Conservation (phyloP, 2,113 vertebrate genomes). For the Thymallus thymallus region DNA sequence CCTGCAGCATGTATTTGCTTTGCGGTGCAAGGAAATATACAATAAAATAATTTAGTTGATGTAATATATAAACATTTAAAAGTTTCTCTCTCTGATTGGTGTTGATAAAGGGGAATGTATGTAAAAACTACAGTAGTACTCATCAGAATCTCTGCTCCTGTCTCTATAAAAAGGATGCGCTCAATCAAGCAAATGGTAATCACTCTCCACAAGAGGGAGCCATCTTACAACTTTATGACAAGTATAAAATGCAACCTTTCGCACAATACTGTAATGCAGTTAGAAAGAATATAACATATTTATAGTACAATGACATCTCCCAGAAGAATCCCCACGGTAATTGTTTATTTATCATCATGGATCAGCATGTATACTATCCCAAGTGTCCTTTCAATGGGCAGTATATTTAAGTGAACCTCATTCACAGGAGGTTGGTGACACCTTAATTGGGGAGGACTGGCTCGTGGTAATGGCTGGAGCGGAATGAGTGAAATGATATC, state of each 20-base stretch:
- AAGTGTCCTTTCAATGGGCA: slow-evolving; percentile 53
- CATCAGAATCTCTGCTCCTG: too few species aligned
- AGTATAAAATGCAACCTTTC: not conserved
- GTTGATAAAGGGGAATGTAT: not conserved
- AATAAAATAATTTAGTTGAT: too few species aligned
- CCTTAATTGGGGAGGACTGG: too few species aligned
- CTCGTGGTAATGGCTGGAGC: too few species aligned
- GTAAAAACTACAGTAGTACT: not conserved
- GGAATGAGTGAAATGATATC: too few species aligned
- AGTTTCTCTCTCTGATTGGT: not conserved
- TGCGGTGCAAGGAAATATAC: too few species aligned
- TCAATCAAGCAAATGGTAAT: not conserved
- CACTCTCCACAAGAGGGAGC: slow-evolving; percentile 35
- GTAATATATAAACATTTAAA: too few species aligned
- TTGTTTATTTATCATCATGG: slow-evolving; percentile 36
- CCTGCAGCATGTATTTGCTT: too few species aligned
- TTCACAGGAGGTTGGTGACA: too few species aligned
- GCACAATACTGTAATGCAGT: not conserved
- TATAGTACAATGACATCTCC: not conserved
- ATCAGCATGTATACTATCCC: slow-evolving; percentile 32
- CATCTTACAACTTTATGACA: not conserved
- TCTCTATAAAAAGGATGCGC: not conserved
- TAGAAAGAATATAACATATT: not conserved
- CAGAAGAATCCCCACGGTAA: slow-evolving; percentile 10
- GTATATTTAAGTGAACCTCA: slow-evolving; percentile 42